Conservation (phyloP, 2,113 vertebrate genomes). For the Nibea albiflora region DNA sequence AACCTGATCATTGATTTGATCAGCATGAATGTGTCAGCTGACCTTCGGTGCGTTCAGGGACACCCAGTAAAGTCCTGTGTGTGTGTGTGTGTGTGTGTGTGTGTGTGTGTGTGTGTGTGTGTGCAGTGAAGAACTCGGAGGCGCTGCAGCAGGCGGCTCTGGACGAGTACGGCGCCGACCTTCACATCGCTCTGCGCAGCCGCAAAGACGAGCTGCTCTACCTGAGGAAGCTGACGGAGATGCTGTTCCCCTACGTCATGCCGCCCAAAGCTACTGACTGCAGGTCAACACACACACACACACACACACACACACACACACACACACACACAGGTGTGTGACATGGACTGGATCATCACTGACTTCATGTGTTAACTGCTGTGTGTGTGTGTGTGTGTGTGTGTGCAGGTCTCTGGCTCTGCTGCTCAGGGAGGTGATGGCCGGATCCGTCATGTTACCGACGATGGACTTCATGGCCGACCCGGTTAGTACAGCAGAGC, state of each 20-base stretch:
- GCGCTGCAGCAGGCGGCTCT: slow-evolving; percentile 91
- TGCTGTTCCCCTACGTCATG: slow-evolving; percentile 93
- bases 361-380: no score
- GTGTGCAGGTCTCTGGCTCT: slow-evolving; percentile 90
- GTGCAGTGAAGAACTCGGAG: slow-evolving; percentile 86
- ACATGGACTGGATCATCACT: no score
- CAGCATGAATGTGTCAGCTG: no score
- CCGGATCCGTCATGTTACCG: slow-evolving; percentile 95
- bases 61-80: background rate
- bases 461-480: slow-evolving; percentile 97
- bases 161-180: slow-evolving; percentile 91
- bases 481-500: slow-evolving; percentile 95
- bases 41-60: background rate
- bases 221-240: slow-evolving; percentile 92
- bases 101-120: no score
- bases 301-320: no score
- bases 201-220: slow-evolving; percentile 93
- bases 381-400: no score
- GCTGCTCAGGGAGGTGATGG: slow-evolving; percentile 93
- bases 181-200: slow-evolving; percentile 92
- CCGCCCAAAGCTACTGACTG: slow-evolving; percentile 96
- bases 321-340: no score
- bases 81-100: no score
- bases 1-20: no score
- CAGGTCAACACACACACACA: slow-evolving; percentile 83